Evolutionary conservation across 1,140 invertebrate species (phyloP).

Genomic region (Bilobella aurantiaca): DNA sequence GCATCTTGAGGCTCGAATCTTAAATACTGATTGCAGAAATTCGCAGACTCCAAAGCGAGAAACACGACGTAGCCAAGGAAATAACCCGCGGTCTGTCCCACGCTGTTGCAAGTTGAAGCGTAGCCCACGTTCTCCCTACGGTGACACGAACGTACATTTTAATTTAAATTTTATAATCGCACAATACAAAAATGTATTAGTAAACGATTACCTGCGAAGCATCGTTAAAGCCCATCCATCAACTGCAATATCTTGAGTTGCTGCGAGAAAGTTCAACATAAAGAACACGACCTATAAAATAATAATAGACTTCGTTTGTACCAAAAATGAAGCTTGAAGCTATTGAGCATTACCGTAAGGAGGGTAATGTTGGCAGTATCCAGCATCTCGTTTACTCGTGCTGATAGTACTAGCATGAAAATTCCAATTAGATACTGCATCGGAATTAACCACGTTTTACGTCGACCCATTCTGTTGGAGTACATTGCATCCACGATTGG

Average conservation of each 20-base stretch:
- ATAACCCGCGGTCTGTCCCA: slow-evolving; percentile 95
- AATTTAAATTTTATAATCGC: no score
- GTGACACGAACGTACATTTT: no score
- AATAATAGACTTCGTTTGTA: no score
- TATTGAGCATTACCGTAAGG: no score
- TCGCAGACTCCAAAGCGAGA: slow-evolving; percentile 88
- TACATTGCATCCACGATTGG: slow-evolving; percentile 88
- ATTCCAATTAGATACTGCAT: slow-evolving; percentile 74
- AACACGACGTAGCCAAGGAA: slow-evolving; percentile 96
- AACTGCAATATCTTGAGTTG: slow-evolving; percentile 98
- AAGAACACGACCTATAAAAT: slow-evolving; percentile 87
- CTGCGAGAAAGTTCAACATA: slow-evolving; percentile 85
- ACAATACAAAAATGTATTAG: no score
- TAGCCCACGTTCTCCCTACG: slow-evolving; percentile 93
- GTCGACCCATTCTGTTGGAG: slow-evolving; percentile 65
- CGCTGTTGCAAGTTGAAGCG: slow-evolving; percentile 96
- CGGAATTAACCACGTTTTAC: slow-evolving; percentile 96
- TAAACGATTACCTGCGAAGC: slow-evolving; percentile 85
- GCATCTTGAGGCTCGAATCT: slow-evolving; percentile 54
- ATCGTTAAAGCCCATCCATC: slow-evolving; percentile 99
- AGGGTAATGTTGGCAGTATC: slow-evolving; percentile 43
- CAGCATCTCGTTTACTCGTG: slow-evolving; percentile 61
- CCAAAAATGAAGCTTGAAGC: no score
- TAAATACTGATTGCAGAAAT: slow-evolving; percentile 91
- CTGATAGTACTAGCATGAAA: slow-evolving; percentile 74